phyloP scores from a whole-genome alignment of 2,113 vertebrate species.

The Pygathrix nemaeus region DNA sequence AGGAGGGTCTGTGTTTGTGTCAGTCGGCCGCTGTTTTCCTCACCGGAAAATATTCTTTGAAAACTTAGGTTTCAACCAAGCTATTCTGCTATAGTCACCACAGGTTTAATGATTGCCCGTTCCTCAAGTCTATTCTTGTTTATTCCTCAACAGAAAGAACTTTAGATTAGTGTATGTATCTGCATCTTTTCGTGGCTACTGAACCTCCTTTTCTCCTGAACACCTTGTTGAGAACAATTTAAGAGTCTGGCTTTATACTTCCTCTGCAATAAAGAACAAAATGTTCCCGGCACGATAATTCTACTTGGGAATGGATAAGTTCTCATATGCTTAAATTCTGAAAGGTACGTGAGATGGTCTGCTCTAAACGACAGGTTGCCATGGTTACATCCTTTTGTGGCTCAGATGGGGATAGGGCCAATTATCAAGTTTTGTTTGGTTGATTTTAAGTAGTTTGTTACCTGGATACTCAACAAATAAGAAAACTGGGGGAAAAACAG shows the following conservation, averaged over 20 bases:
- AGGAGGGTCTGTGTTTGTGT: not conserved
- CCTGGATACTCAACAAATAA: constrained; percentile 88
- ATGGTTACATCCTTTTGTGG: constrained; percentile 85
- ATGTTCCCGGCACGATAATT: constrained; percentile 80
- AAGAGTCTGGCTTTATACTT: constrained; percentile 61
- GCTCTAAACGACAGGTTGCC: constrained; percentile 81
- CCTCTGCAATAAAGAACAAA: constrained; percentile 80
- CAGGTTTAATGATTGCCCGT: constrained; percentile 71
- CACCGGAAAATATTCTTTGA: not conserved
- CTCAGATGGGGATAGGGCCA: constrained; percentile 85
- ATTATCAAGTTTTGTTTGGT: constrained; percentile 89
- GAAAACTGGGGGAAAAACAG: constrained; percentile 67
- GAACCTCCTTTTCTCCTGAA: constrained; percentile 7
- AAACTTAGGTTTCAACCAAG: constrained; percentile 59
- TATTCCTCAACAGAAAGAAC: constrained; percentile 47
- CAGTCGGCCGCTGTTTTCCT: not conserved
- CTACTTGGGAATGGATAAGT: constrained; percentile 82
- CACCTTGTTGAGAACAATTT: constrained; percentile 71
- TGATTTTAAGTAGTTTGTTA: constrained; percentile 89
- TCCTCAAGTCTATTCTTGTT: constrained; percentile 52
- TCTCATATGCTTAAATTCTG: constrained; percentile 84
- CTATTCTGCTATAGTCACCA: constrained; percentile 44
- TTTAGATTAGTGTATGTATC: not conserved
- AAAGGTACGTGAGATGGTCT: constrained; percentile 83
- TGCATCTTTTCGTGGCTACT: not conserved